phyloP scores from a whole-genome alignment of 1,140 invertebrate genomes.

The Apis mellifera region Amel_HAv3.1 CM009945.2:6421001-6421500 shows the following conservation, averaged over 20 bases:
- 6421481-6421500: constrained; percentile 52
- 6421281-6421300: neutral
- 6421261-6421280: constrained; percentile 16
- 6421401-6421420: neutral
- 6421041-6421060: neutral
- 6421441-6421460: constrained; percentile 19
- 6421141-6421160: constrained; percentile 59
- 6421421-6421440: constrained; percentile 3
- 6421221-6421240: constrained; percentile 63
- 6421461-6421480: constrained; percentile 50
- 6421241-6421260: neutral
- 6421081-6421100: constrained; percentile 42
- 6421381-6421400: neutral
- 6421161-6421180: constrained; percentile 61
- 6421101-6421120: constrained; percentile 64
- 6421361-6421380: neutral
- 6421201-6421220: constrained; percentile 72
- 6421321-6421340: neutral
- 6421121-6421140: constrained; percentile 56
- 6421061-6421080: constrained; percentile 11
- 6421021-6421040: neutral
- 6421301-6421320: constrained; percentile 6
- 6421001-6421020: too few species aligned
- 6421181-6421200: constrained; percentile 67
- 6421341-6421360: too few species aligned